Base-by-base conservation (phyloP, 2,888 invertebrate genomes). In the Anoplius nigerrimus region DNA sequence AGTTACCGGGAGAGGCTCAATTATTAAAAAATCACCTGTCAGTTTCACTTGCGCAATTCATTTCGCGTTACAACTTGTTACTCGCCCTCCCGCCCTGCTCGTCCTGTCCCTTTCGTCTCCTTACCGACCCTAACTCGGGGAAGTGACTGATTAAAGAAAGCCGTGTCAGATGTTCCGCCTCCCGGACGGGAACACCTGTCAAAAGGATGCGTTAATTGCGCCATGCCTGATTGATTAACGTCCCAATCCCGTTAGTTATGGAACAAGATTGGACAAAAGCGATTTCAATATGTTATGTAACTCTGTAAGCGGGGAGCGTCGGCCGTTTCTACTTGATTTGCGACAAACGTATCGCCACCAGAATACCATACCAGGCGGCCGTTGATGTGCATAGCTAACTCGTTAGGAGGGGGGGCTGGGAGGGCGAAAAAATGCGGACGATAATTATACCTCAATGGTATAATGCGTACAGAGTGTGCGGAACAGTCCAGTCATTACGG, bases 61-160 rank as follows among this genome's bases (percentile, higher is more conserved):
- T 85, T 84, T 84, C 74, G 75, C 75, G 75, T 70, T 76, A 75
- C 80, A 75, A 69, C 75, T 76, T 79, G 76, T 75, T 75, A 76
- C 75, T 71, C 67, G 65, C 45, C 22, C 5, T n/a, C 22, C 58
- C 45, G 59, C 61, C 42, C 61, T 64, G 48, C 61, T 66, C 66
- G 62, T 64, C 70, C 54, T 66, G 71, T 72, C 71, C 71, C 71
- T 62, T 34, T 66, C 67, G 64, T 56, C 65, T 74, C 72, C 59
- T 71, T 72, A 56, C 56, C 62, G 54, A 16, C 66, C 61, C 67
- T 67, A 75, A 63, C 71, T 64, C 71, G 53, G n/a, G 78, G 67
- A 75, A 73, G 81, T 85, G 85, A 85, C 84, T 85, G 85, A 85
- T 85, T 85, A 84, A 85, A 85, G 83, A 85, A 84, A 84, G 83